Conservation (phyloP, 2,888 invertebrate genomes). For the Calameuta pallipes region DNA sequence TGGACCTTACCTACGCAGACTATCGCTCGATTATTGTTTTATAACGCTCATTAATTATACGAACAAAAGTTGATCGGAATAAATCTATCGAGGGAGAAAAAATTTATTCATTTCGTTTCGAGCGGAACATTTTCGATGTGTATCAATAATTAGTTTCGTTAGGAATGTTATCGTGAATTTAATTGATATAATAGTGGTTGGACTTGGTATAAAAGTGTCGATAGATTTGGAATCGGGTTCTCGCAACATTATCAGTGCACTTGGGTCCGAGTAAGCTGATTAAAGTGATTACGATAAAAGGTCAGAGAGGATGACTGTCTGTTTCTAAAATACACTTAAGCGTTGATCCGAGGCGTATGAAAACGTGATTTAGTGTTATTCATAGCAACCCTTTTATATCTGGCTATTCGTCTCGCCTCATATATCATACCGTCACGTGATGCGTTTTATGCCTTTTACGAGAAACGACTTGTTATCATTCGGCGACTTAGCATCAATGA, state of each 20-base stretch:
- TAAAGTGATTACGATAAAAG: not conserved
- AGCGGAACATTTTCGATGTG: not conserved
- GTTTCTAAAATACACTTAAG: not conserved
- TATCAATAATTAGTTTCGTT: not conserved
- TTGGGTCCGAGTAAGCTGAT: not conserved
- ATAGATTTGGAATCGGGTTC: not conserved
- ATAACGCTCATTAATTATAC: not conserved
- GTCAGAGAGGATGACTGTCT: not conserved
- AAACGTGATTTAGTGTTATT: not conserved
- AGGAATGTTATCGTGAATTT: not conserved
- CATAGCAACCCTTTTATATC: not conserved
- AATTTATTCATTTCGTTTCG: not conserved
- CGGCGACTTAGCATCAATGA: constrained; percentile 8
- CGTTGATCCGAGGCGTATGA: not conserved
- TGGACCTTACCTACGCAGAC: not conserved
- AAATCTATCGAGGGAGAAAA: not conserved
- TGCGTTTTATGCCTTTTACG: constrained; percentile 38
- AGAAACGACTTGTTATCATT: constrained; percentile 34
- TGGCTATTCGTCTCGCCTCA: not conserved
- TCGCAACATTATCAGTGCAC: not conserved
- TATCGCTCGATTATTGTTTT: not conserved
- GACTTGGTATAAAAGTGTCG: not conserved
- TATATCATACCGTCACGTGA: not conserved
- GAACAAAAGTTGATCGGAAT: not conserved
- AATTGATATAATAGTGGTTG: not conserved